Base-by-base conservation (phyloP, 2,888 invertebrate species). In the Trilocha varians region DNA sequence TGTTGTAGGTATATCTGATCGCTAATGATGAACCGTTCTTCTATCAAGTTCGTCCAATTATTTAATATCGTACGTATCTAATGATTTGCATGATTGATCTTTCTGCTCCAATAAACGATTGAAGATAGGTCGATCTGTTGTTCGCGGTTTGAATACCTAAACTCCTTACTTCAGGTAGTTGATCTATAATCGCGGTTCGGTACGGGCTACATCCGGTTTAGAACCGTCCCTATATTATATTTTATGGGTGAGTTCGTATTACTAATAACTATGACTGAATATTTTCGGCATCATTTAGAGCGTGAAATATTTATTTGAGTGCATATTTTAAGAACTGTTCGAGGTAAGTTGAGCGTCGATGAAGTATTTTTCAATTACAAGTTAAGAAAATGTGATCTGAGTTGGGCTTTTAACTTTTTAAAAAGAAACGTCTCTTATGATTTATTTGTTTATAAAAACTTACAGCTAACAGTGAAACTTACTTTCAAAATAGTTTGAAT, bases 91-190 rank as follows among this genome's bases (percentile, higher is more conserved):
- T 70, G 66, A 65, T 50, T 59, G 66, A 47, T 47, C 64, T 71
- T 70, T 71, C 68, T 74, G 73, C 65, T 65, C 75, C 67, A 77
- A 67, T 73, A 73, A 71, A 61, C 70, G 66, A 55, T 63, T 62
- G 63, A 64, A 62, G 62, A 70, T 57, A 54, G 52, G 55, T 58
- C 56, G 62, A 58, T 47, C 53, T 50, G 49, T n/a, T 44, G 44
- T 54, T 57, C 52, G 52, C 55, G 49, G 58, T 55, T 47, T 48
- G 49, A 52, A 56, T 62, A 57, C 55, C 55, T 63, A 61, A 58
- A 62, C 65, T 53, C 53, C 55, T 60, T 50, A 52, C 61, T 62
- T 64, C 59, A 60, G 57, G 59, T 66, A 57, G 56, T 51, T 52
- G 36, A 47, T 55, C 49, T 50, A 55, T 53, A 52, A 55, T 53